Conservation (phyloP, 2,888 invertebrate species). For the Timema podura region DNA sequence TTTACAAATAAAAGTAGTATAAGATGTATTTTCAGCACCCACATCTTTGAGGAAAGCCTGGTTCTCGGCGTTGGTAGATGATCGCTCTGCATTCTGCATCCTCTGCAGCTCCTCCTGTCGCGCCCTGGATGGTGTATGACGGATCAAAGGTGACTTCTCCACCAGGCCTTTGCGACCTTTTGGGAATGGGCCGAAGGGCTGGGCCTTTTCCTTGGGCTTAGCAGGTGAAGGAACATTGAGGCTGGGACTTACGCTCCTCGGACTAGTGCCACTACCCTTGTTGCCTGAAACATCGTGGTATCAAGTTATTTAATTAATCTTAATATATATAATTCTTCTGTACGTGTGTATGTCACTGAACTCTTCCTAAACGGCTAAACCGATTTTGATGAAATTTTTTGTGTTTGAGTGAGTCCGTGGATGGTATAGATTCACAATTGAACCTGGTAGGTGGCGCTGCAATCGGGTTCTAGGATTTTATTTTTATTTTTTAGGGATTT, state of each 20-base stretch:
- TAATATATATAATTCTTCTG: too few species aligned
- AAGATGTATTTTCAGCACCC: constrained; percentile 38
- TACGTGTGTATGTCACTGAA: too few species aligned
- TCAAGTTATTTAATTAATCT: too few species aligned
- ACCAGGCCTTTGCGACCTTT: constrained; percentile 76
- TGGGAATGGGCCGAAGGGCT: constrained; percentile 71
- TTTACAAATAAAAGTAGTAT: too few species aligned
- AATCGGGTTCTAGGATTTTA: too few species aligned
- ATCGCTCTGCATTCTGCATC: constrained; percentile 63
- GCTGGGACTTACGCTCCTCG: constrained; percentile 36
- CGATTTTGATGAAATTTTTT: too few species aligned
- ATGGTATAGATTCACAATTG: too few species aligned
- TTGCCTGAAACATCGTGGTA: constrained; percentile 36
- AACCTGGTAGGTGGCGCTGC: too few species aligned
- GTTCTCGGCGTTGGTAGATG: constrained; percentile 81
- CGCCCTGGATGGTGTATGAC: constrained; percentile 67
- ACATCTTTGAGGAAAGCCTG: constrained; percentile 91
- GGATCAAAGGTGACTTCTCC: constrained; percentile 84
- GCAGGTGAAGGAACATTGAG: constrained; percentile 23
- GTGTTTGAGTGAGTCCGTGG: too few species aligned
- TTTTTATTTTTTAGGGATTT: too few species aligned
- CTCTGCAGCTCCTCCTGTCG: constrained; percentile 64
- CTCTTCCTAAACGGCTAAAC: too few species aligned
- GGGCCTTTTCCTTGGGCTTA: constrained; percentile 49
- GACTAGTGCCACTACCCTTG: constrained; percentile 43